Base-by-base conservation (phyloP, 2,888 invertebrate genomes). In the Habrosyne pyritoides region DNA sequence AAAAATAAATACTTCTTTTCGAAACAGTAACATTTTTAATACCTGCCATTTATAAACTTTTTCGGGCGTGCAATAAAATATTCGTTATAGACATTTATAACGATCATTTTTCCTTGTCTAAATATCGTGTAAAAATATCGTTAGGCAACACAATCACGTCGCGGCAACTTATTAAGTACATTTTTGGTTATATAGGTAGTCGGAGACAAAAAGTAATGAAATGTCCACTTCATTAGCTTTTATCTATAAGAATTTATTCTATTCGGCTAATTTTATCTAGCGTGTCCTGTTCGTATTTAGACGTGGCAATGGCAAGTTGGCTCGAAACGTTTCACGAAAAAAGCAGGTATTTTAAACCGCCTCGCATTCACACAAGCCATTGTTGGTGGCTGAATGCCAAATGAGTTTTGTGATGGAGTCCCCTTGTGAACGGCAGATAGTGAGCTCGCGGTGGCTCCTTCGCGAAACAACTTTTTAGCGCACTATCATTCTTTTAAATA, bases 381-480 rank as follows among this genome's bases (percentile, higher is more conserved):
- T 85, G 86, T 86, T 80, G 80, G 85, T 91, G 91, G 91, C 89
- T 84, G 89, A 83, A 89, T 91, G 91, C 91, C 91, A 91, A 91
- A 91, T 90, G 90, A 91, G 87, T 89, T 90, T 88, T 86, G 86
- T 86, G 86, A 90, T 87, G 86, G 79, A 87, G 86, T 82, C 85
- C 81, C 80, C 81, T 80, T 77, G 76, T 81, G 81, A 79, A 78
- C 80, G 80, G 81, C 79, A 82, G 82, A 87, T 86, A 87, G 83
- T 84, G 79, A 84, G 75, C 82, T 65, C 18, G 42, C 42, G 42
- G 77, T 75, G 77, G 75, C 80, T 78, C 77, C 73, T 74, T 75
- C 69, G 70, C 79, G 74, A 75, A 80, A 79, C 75, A 80, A 80
- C 79, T 73, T 71, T 75, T 73, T 74, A 66, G 69, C 69, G 69